Evolutionary conservation across 2,797 vertebrate genomes (phyloP), one percentile per base, ranked within the genome.

Genomic region (Danio tinwini): DNA sequence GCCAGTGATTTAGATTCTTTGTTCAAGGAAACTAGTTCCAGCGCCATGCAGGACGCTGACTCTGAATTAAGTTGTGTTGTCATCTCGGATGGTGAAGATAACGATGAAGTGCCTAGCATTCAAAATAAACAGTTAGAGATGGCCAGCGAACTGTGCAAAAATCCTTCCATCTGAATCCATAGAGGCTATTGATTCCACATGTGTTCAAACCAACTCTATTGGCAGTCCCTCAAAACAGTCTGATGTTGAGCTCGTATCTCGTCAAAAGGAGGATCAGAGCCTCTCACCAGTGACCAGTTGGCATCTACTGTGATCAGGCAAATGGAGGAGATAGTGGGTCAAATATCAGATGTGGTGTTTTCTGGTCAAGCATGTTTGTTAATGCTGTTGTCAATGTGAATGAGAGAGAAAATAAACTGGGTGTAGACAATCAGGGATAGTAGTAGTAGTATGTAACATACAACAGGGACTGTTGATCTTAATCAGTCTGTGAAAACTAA

Each of bases 351-450:
- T 40, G 72, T 45, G 47, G 42, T 19, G 7, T 81, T 83, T 75
- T 59, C 40, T 45, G 19, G 29, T 65, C 59, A 56, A 14, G 59
- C 42, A 59, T 69, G 49, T 16, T 29, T 69, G 44, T 58, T 47
- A 80, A 79, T 42, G 19, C n/a, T 76, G 55, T 7, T 55, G 58
- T 47, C 56, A 71, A 52, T 78, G 80, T 40, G 37, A 14, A 62
- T 78, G 78, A 81, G 62, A 81, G 10, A 45, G 68, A 83, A 59
- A 45, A 63, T 47, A 81, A 62, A 50, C 16, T 59, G 42, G 59
- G 58, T 80, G 63, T 56, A 21, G 64, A 68, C n/a, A 50, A 47
- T 7, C 72, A 81, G 81, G 71, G 85, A 81, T 79, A 72, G 73
- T 21, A 73, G 39, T 11, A 52, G 59, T 21, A 76, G 47, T 63